Percentiles rank a stretch among this genome's conserved stretches.
phyloP scores from a whole-genome alignment of 2,797 vertebrate genomes.

The Acipenser oxyrinchus region DNA sequence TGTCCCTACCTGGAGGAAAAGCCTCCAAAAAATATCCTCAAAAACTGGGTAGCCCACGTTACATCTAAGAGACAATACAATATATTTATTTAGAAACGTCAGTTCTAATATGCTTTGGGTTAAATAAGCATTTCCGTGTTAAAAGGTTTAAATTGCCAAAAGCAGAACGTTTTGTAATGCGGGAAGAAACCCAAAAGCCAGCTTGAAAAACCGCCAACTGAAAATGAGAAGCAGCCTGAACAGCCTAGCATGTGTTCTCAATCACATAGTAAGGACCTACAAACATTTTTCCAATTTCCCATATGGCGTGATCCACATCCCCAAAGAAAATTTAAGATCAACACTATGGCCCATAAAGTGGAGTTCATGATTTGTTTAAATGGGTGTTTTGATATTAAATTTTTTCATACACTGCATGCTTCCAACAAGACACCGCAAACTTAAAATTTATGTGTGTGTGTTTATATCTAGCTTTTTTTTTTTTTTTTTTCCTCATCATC shows the following conservation, averaged over 20 bases:
- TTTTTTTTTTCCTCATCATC: no score
- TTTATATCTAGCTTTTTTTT: no score
- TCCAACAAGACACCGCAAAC: slow-evolving; percentile 66
- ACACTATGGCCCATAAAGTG: slow-evolving; percentile 53
- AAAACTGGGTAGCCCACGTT: slow-evolving; percentile 29
- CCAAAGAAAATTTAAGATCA: slow-evolving; percentile 66
- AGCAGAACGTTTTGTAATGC: slow-evolving; percentile 40
- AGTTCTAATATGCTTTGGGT: slow-evolving; percentile 76
- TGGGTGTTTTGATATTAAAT: slow-evolving; percentile 67
- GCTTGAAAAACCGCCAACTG: slow-evolving; percentile 50
- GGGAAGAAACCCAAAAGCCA: slow-evolving; percentile 52
- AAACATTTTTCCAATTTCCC: slow-evolving; percentile 86
- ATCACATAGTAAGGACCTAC: slow-evolving; percentile 71
- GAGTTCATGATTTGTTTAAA: slow-evolving; percentile 71
- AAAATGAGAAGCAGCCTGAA: slow-evolving; percentile 54
- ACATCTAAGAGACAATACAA: slow-evolving; percentile 49
- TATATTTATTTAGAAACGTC: slow-evolving; percentile 85
- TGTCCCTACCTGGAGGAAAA: slow-evolving; percentile 23
- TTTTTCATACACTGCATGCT: slow-evolving; percentile 58
- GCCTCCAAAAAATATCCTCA: slow-evolving; percentile 34
- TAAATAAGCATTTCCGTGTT: slow-evolving; percentile 73
- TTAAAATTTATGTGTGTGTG: no score
- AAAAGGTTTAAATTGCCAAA: slow-evolving; percentile 46
- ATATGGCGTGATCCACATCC: slow-evolving; percentile 61
- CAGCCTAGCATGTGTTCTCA: slow-evolving; percentile 78